Percentiles rank a stretch among this genome's conserved stretches.
Evolutionary conservation across 2,797 vertebrate species (phyloP).

Genomic region (Cichlasoma orientale): DNA sequence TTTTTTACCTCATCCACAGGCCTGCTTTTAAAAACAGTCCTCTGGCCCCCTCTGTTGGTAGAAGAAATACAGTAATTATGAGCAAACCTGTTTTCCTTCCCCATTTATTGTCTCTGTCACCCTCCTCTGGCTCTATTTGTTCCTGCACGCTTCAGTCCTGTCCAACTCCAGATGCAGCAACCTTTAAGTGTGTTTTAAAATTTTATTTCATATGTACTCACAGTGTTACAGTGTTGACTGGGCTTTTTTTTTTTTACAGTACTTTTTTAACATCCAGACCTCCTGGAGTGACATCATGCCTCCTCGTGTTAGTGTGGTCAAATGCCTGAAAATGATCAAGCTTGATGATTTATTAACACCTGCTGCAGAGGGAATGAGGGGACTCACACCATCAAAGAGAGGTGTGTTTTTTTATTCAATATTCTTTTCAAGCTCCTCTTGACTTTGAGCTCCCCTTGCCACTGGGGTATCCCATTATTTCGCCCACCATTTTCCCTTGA

Average conservation of each 20-base stretch:
- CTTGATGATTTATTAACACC: conserved; percentile 36
- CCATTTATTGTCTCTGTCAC: conserved; percentile 34
- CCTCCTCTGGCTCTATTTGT: conserved; percentile 50
- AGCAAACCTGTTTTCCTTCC: rapidly evolving
- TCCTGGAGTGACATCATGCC: background rate
- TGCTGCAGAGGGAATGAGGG: conserved; percentile 2
- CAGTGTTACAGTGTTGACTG: background rate
- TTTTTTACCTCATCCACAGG: background rate
- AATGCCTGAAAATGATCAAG: conserved; percentile 36
- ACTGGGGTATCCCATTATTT: conserved; percentile 63
- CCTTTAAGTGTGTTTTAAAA: background rate
- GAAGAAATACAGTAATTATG: conserved; percentile 6
- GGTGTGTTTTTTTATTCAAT: conserved; percentile 20
- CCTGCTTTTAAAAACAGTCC: conserved; percentile 13
- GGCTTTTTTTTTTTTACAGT: background rate
- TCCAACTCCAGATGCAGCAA: background rate
- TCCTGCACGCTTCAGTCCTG: conserved; percentile 2
- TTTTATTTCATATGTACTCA: background rate
- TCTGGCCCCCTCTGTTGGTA: conserved; percentile 65
- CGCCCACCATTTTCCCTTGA: conserved; percentile 52
- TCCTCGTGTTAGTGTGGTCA: background rate
- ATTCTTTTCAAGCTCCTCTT: conserved; percentile 58
- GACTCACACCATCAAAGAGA: conserved; percentile 25
- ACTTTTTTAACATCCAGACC: background rate
- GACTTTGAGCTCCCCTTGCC: conserved; percentile 76